Percentiles rank a stretch among this genome's conserved stretches.
phyloP scores from a whole-genome alignment of 2,113 vertebrate genomes.

The Pachycephala philippinensis region DNA sequence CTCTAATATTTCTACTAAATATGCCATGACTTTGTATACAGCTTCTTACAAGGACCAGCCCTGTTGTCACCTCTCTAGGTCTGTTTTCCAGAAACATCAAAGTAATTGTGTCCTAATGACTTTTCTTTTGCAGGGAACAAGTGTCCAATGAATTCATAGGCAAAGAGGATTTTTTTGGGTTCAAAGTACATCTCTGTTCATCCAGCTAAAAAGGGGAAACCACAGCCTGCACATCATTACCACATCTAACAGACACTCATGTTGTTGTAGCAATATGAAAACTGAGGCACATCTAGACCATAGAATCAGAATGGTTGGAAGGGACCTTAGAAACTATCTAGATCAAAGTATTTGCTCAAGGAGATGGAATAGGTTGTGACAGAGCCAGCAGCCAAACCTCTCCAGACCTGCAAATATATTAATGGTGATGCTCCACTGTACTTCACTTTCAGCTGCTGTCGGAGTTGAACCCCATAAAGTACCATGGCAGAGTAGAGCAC shows the following conservation, averaged over 20 bases:
- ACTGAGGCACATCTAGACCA: neutral
- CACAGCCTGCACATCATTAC: neutral
- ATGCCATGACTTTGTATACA: neutral
- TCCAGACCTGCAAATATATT: neutral
- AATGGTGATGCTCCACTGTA: neutral
- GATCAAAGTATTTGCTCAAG: neutral
- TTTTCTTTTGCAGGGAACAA: neutral
- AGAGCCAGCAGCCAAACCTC: neutral
- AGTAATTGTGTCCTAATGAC: neutral
- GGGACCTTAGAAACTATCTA: neutral
- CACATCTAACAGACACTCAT: neutral
- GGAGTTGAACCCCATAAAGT: neutral
- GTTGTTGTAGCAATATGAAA: neutral
- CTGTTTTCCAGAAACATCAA: neutral
- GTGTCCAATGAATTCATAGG: neutral
- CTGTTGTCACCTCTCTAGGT: neutral
- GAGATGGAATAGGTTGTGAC: neutral
- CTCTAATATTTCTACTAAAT: neutral
- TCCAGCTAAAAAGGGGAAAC: neutral
- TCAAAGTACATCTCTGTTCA: neutral
- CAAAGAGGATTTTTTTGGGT: neutral
- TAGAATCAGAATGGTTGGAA: neutral
- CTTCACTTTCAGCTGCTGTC: neutral
- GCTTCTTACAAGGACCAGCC: neutral
- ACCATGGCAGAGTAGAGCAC: neutral